These are phyloP conservation scores for Drosophila gaucha DNA, from an alignment of 2,888 invertebrate species.

Conservation along the genomic window DNA sequence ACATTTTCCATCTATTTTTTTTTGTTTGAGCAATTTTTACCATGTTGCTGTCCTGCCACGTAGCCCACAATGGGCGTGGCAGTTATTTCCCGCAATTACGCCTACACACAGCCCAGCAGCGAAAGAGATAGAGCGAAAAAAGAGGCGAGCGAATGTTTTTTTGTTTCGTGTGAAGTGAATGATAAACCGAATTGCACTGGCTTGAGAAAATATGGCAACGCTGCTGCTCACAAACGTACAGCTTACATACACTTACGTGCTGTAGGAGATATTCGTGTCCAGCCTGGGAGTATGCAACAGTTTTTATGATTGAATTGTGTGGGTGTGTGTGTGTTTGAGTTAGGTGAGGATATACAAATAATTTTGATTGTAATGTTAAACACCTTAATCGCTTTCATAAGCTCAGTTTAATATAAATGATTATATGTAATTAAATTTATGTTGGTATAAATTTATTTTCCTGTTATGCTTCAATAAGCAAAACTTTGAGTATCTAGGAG, in stretches of 20 bases:
- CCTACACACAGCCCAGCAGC: slow-evolving; percentile 40
- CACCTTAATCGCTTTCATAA: background rate
- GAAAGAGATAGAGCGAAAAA: slow-evolving; percentile 3
- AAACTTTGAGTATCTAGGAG: background rate
- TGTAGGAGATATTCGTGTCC: slow-evolving; percentile 32
- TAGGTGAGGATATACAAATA: too few species aligned
- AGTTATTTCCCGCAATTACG: slow-evolving; percentile 79
- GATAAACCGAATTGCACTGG: slow-evolving; percentile 60
- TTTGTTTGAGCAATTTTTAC: slow-evolving; percentile 29
- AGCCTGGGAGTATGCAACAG: slow-evolving; percentile 65
- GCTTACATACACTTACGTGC: slow-evolving; percentile 1
- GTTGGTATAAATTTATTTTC: too few species aligned
- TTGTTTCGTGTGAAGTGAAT: slow-evolving; percentile 41
- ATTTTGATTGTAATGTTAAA: background rate
- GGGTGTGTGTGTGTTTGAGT: background rate
- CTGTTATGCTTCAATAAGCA: too few species aligned
- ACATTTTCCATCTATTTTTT: slow-evolving; percentile 36
- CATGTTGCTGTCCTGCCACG: slow-evolving; percentile 30
- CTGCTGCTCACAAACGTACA: slow-evolving; percentile 18
- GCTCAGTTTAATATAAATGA: background rate
- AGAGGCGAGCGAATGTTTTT: slow-evolving; percentile 15
- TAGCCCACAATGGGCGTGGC: slow-evolving; percentile 78
- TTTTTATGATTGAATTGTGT: slow-evolving; percentile 36
- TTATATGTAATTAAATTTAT: too few species aligned
- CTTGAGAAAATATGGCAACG: slow-evolving; percentile 53